Percentiles rank a stretch among this genome's conserved stretches.
Conservation (phyloP, 1,140 invertebrate species). For the Streblospio benedicti region DNA sequence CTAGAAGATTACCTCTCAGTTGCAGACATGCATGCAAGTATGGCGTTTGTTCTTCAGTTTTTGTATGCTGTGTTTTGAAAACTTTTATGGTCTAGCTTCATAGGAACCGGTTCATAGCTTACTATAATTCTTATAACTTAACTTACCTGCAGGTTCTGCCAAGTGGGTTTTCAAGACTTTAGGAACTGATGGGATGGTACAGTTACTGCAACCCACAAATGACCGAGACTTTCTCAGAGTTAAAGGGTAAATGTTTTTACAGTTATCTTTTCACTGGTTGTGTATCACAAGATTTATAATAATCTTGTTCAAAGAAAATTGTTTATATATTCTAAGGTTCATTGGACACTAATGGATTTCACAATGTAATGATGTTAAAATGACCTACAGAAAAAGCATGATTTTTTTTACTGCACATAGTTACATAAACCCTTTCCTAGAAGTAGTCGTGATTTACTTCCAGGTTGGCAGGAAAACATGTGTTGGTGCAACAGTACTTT, state of each 20-base stretch:
- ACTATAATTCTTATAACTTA: no score
- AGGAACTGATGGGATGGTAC: no score
- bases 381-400: neutral
- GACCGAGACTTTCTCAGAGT: no score
- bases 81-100: no score
- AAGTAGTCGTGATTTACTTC: slow-evolving; percentile 3
- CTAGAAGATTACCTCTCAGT: neutral
- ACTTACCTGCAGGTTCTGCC: no score
- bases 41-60: no score
- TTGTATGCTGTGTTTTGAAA: no score
- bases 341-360: neutral
- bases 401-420: neutral
- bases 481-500: slow-evolving; percentile 24
- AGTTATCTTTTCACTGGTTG: neutral
- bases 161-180: no score
- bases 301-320: neutral
- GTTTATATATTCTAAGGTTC: neutral
- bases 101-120: no score
- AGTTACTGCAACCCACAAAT: no score
- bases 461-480: slow-evolving; percentile 13
- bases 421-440: neutral
- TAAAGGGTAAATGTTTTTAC: no score
- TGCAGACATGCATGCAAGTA: neutral
- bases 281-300: neutral
- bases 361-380: neutral